A percentile compares a stretch with the other conserved stretches of the same genome.
Conservation (phyloP, 2,888 invertebrate genomes). For the Hirtodrosophila alboralis region DNA sequence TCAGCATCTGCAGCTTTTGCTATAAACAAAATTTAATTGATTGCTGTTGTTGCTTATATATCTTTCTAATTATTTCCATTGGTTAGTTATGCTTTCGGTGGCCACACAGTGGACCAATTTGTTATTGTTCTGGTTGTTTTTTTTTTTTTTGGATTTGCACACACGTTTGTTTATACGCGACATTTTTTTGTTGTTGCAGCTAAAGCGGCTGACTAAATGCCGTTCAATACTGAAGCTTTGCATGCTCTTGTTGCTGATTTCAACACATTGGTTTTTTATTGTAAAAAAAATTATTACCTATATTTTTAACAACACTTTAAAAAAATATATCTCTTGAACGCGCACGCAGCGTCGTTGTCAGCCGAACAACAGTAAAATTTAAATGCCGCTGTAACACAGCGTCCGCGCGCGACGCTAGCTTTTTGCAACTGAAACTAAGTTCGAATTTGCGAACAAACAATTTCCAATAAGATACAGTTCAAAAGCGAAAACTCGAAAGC, state of each 20-base stretch:
- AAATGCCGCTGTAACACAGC: constrained; percentile 25
- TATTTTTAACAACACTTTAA: constrained; percentile 27
- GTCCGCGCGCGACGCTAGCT: constrained; percentile 52
- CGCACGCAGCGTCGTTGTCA: constrained; percentile 36
- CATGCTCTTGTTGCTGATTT: constrained; percentile 2
- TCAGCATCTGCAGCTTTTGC: constrained; percentile 18
- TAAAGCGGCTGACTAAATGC: constrained; percentile 8
- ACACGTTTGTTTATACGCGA: constrained; percentile 56
- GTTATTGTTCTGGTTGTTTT: constrained; percentile 42
- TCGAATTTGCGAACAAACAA: constrained; percentile 49
- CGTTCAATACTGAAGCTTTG: constrained; percentile 3
- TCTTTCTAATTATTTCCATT: constrained; percentile 8
- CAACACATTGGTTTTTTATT: not conserved
- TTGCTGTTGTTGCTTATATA: constrained; percentile 8
- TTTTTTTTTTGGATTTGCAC: constrained; percentile 49
- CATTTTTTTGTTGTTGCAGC: constrained; percentile 6
- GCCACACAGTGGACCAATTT: constrained; percentile 31
- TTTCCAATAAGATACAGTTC: constrained; percentile 46
- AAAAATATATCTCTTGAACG: constrained; percentile 37
- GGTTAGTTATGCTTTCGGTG: constrained; percentile 10
- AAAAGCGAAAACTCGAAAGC: constrained; percentile 37
- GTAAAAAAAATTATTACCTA: constrained; percentile 13
- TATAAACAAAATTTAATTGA: constrained; percentile 25
- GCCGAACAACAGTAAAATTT: constrained; percentile 10
- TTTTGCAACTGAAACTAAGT: constrained; percentile 61